Evolutionary conservation across 2,113 vertebrate species (phyloP).

Genomic region (Lamprotornis superbus): DNA sequence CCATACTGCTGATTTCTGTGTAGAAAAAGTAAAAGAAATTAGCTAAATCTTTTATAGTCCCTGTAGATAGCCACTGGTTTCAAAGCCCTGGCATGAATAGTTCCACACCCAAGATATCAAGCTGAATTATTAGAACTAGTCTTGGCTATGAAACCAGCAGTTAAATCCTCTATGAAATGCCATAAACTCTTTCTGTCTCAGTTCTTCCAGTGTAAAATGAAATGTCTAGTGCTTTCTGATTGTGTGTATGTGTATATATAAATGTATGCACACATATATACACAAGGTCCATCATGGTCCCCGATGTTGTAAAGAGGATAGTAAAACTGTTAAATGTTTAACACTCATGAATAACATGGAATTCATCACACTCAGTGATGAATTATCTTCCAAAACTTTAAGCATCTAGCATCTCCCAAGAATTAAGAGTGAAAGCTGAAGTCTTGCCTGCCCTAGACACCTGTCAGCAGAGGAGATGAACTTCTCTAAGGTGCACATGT

Average conservation of each 20-base stretch:
- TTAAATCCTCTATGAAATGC: neutral
- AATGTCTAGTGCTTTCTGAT: neutral
- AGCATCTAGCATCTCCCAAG: neutral
- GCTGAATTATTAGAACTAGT: neutral
- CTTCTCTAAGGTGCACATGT: neutral
- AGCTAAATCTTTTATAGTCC: neutral
- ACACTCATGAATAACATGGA: neutral
- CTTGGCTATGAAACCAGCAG: neutral
- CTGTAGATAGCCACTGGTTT: neutral
- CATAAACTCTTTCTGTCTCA: neutral
- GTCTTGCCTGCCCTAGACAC: neutral
- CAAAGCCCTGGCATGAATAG: neutral
- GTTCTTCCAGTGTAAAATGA: neutral
- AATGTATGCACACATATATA: rapidly evolving
- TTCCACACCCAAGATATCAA: neutral
- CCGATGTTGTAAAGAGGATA: neutral
- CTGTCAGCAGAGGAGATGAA: neutral
- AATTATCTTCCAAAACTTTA: neutral
- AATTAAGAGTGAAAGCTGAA: neutral
- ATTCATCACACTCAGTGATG: neutral
- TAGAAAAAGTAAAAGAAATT: neutral
- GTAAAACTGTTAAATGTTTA: neutral
- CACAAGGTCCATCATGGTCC: rapidly evolving
- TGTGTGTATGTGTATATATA: rapidly evolving
- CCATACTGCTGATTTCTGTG: neutral